Evolutionary conservation across 2,113 vertebrate species (phyloP).

Genomic region (Galeopterus variegatus): DNA sequence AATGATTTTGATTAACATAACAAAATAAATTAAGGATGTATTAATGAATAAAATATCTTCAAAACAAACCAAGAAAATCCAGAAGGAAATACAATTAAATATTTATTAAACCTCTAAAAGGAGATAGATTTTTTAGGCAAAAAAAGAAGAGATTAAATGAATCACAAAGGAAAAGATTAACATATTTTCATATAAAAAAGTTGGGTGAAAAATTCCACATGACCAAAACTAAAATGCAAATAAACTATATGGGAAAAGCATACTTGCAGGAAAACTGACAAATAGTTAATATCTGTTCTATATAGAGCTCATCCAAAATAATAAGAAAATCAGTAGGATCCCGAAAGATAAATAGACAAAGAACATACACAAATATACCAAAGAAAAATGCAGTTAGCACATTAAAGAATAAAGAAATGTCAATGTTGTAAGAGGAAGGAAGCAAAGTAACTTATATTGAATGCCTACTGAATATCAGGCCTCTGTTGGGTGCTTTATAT

Average conservation of each 20-base stretch:
- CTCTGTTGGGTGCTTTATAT: not conserved
- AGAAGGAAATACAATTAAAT: not conserved
- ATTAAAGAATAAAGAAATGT: not conserved
- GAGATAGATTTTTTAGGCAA: slow-evolving; percentile 2
- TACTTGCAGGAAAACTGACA: not conserved
- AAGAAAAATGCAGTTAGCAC: not conserved
- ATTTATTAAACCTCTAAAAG: slow-evolving; percentile 17
- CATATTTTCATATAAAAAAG: not conserved
- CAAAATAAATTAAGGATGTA: slow-evolving; percentile 7
- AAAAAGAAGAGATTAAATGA: not conserved
- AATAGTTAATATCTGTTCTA: not conserved
- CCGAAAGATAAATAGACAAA: not conserved
- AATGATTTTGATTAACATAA: slow-evolving; percentile 25
- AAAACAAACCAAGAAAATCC: slow-evolving; percentile 37
- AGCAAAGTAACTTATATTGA: not conserved
- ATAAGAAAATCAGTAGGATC: not conserved
- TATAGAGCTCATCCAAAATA: not conserved
- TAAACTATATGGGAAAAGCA: not conserved
- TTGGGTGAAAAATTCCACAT: not conserved
- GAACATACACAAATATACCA: not conserved
- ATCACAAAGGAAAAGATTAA: not conserved
- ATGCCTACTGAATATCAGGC: not conserved
- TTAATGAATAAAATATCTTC: slow-evolving; percentile 40
- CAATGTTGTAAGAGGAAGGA: not conserved
- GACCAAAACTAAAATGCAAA: not conserved